A percentile compares a stretch with the other conserved stretches of the same genome.
These are phyloP conservation scores for Diprion similis DNA, from an alignment of 1,140 invertebrate genomes.

Conservation along the genomic window DNA sequence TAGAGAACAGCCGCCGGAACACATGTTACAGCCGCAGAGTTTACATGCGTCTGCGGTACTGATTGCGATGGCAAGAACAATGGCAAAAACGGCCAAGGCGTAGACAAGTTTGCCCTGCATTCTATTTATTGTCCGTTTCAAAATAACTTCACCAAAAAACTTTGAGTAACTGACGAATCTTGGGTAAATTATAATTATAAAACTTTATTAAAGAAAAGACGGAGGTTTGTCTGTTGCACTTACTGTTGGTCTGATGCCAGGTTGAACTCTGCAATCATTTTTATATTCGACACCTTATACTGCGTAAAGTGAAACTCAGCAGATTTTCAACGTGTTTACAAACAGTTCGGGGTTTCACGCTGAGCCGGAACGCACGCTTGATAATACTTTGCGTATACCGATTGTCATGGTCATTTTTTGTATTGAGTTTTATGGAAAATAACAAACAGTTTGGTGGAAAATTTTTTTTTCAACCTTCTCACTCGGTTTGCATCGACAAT, in stretches of 20 bases:
- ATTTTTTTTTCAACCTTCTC: no score
- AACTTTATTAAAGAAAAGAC: neutral
- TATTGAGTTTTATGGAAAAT: constrained; percentile 10
- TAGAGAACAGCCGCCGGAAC: neutral
- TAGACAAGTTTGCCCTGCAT: constrained; percentile 4
- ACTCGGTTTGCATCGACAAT: no score
- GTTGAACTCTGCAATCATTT: neutral
- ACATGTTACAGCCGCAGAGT: neutral
- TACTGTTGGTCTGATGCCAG: neutral
- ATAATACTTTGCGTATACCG: neutral
- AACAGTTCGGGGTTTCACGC: neutral
- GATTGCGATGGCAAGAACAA: neutral
- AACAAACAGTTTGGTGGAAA: no score
- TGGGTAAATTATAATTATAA: neutral
- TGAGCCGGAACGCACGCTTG: no score
- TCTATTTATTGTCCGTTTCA: neutral
- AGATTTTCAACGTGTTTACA: constrained; percentile 7
- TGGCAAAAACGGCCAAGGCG: neutral
- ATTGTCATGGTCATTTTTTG: neutral
- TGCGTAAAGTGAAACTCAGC: constrained; percentile 16
- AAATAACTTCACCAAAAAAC: neutral
- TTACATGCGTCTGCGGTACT: neutral
- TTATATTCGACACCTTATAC: neutral
- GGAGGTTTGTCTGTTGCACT: neutral
- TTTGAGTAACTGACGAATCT: neutral